phyloP scores from a whole-genome alignment of 2,888 invertebrate genomes.

The Zhuqinia jingwanae region DNA sequence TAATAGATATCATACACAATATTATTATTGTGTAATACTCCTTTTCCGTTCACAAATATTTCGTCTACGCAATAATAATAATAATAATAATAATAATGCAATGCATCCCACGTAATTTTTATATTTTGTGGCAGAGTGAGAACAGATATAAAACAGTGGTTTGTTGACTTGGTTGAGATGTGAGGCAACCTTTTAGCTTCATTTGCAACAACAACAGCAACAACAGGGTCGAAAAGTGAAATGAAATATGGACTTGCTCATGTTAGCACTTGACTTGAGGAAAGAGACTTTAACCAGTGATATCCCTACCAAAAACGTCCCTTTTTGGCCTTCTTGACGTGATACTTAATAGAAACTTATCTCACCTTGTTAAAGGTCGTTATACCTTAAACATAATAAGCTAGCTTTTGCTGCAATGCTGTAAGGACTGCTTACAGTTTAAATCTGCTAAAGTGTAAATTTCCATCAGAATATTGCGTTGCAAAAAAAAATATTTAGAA shows the following conservation, averaged over 20 bases:
- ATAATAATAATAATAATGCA: no score
- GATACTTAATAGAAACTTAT: constrained; percentile 61
- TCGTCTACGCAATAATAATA: no score
- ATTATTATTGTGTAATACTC: constrained; percentile 25
- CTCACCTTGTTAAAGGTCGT: constrained; percentile 72
- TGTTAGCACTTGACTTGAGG: constrained; percentile 64
- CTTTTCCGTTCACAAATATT: background rate
- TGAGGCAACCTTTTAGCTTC: constrained; percentile 62
- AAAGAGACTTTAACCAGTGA: background rate
- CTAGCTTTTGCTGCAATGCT: no score
- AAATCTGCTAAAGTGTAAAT: no score
- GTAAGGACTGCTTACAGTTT: no score
- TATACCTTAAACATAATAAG: constrained; percentile 67
- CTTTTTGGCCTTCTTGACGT: constrained; percentile 43
- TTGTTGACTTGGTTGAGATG: background rate
- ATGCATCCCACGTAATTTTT: background rate
- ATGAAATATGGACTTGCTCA: constrained; percentile 67
- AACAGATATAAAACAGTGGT: constrained; percentile 43
- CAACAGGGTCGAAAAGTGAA: constrained; percentile 47
- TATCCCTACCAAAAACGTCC: no score
- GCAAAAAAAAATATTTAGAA: no score
- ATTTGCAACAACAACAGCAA: no score
- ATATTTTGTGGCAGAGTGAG: constrained; percentile 24
- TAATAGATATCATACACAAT: background rate
- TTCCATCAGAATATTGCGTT: no score